A percentile compares a stretch with the other conserved stretches of the same genome.
These are phyloP conservation scores for Caenorhabditis sp. DNA, from an alignment of 2,888 invertebrate species.

Conservation along the genomic window DNA sequence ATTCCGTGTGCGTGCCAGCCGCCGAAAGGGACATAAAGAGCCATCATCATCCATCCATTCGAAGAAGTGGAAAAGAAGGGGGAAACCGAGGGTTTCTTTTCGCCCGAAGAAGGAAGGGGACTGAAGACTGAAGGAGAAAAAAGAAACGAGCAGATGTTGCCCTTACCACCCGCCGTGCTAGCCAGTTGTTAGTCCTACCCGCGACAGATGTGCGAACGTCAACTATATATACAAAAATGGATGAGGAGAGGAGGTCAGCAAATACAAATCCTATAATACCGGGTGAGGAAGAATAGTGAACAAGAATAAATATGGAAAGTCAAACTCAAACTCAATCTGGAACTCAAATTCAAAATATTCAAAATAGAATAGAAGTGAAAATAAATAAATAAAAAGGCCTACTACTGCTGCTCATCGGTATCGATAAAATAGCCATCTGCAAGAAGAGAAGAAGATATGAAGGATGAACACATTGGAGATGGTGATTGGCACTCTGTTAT, in stretches of 20 bases:
- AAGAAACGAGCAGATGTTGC: constrained; percentile 36
- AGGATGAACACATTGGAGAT: constrained; percentile 54
- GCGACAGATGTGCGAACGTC: constrained; percentile 37
- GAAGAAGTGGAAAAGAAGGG: constrained; percentile 24
- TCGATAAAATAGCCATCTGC: constrained; percentile 63
- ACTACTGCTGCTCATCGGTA: constrained; percentile 46
- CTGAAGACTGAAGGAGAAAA: constrained; percentile 3
- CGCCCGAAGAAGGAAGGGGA: not conserved
- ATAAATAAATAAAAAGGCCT: not conserved
- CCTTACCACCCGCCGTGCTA: constrained; percentile 27
- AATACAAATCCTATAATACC: not conserved
- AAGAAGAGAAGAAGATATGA: constrained; percentile 58
- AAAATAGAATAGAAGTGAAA: no score
- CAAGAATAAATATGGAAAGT: not conserved
- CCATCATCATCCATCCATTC: constrained; percentile 11
- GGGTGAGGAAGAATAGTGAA: not conserved
- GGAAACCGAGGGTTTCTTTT: no score
- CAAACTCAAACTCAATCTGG: no score
- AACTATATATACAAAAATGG: constrained; percentile 35
- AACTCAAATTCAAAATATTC: no score
- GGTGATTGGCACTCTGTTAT: constrained; percentile 66
- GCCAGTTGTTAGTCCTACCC: constrained; percentile 12
- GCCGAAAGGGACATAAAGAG: constrained; percentile 18
- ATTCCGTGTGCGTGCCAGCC: constrained; percentile 27
- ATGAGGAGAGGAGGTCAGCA: not conserved